These are phyloP conservation scores for Proisotoma minuta DNA, from an alignment of 2,888 invertebrate genomes.

Conservation along the genomic window DNA sequence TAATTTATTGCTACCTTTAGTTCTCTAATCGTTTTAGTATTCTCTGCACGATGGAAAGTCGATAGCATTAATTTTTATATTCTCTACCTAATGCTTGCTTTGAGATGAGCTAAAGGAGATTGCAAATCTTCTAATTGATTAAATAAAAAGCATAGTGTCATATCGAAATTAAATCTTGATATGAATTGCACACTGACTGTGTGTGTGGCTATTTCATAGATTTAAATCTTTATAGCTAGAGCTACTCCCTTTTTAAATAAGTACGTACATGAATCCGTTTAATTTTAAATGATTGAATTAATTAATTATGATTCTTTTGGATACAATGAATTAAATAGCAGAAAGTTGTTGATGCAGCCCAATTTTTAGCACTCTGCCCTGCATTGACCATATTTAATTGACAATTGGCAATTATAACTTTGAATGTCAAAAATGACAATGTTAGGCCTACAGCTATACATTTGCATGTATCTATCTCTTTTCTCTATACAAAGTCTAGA, in stretches of 20 bases:
- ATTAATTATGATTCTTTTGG: not conserved
- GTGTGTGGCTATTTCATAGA: not conserved
- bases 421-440: no score
- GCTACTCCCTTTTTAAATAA: not conserved
- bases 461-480: no score
- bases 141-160: not conserved
- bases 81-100: not conserved
- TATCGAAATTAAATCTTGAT: not conserved
- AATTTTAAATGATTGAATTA: conserved; percentile 2
- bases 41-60: not conserved
- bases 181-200: not conserved
- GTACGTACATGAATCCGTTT: not conserved
- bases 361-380: not conserved
- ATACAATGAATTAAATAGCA: conserved; percentile 9
- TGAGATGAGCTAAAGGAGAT: not conserved
- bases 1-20: no score
- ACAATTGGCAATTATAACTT: no score
- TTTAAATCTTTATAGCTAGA: not conserved
- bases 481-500: no score
- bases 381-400: no score
- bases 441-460: no score
- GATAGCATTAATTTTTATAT: not conserved
- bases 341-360: conserved; percentile 16
- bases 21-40: no score
- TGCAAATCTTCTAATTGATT: conserved; percentile 2